Conservation (phyloP, 2,797 vertebrate genomes). For the Denticeps clupeoides region DNA sequence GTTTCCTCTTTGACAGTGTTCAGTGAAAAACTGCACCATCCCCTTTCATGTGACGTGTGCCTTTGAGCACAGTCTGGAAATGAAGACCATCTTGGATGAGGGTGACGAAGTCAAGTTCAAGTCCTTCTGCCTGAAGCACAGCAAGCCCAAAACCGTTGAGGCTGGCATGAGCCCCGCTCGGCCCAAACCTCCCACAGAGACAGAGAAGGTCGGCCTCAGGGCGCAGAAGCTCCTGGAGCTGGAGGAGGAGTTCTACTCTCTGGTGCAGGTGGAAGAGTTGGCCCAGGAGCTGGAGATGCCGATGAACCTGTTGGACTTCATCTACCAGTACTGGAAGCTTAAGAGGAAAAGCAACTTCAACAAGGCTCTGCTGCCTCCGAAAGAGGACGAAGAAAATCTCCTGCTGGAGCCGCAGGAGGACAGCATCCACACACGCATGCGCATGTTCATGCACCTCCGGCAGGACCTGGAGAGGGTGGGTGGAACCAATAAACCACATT, state of each 20-base stretch:
- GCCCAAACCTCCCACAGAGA: conserved; percentile 67
- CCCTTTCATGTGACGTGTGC: conserved; percentile 98
- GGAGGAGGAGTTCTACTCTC: conserved; percentile 86
- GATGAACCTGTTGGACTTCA: conserved; percentile 70
- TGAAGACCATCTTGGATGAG: conserved; percentile 96
- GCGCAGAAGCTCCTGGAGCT: conserved; percentile 90
- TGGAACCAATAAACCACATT: no score
- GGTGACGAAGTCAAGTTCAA: conserved; percentile 97
- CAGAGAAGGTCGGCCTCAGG: conserved; percentile 75
- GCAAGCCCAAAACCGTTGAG: conserved; percentile 72
- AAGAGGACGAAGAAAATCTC: conserved; percentile 83
- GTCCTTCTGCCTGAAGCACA: conserved; percentile 93
- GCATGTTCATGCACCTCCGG: conserved; percentile 98
- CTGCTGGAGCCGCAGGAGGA: conserved; percentile 90
- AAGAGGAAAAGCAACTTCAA: conserved; percentile 93
- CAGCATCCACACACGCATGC: conserved; percentile 95
- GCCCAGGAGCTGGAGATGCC: conserved; percentile 67
- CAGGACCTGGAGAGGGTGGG: conserved; percentile 94
- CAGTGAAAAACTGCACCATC: conserved; percentile 93
- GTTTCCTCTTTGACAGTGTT: conserved; percentile 62
- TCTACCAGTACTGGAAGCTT: conserved; percentile 97
- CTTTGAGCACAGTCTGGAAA: conserved; percentile 93
- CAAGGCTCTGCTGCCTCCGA: conserved; percentile 87
- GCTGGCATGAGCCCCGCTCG: conserved; percentile 62
- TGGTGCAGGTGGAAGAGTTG: conserved; percentile 75